Conservation (phyloP, 2,888 invertebrate species). For the Quadroppia sp. region DNA sequence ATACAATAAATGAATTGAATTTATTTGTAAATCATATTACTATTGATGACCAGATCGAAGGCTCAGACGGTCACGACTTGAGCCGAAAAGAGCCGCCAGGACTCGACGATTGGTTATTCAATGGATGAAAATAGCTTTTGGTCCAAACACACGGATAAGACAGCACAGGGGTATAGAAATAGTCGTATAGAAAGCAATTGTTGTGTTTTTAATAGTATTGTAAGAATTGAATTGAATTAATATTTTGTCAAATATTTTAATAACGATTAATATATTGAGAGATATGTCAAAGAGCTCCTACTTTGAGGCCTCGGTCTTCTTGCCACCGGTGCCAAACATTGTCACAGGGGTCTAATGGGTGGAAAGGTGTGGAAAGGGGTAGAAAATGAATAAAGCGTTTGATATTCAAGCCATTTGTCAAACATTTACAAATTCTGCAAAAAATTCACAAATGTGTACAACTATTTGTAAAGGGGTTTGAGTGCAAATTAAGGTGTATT, state of each 20-base stretch:
- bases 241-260: neutral
- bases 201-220: neutral
- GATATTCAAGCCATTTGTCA: neutral
- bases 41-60: neutral
- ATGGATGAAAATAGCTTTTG: constrained; percentile 30
- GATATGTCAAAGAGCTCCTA: neutral
- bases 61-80: neutral
- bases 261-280: neutral
- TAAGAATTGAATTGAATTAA: neutral
- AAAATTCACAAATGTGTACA: too few relatives aligned
- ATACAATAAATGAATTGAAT: too few relatives aligned
- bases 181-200: neutral
- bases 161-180: neutral
- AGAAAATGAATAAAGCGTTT: neutral
- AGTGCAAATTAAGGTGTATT: too few relatives aligned
- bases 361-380: neutral
- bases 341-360: neutral
- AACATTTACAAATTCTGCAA: neutral
- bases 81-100: neutral
- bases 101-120: constrained; percentile 25
- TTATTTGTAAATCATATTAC: too few relatives aligned
- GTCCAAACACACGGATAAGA: neutral
- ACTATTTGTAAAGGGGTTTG: too few relatives aligned
- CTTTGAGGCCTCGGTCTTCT: constrained; percentile 13
- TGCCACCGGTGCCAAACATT: neutral